Evolutionary conservation across 2,113 vertebrate species (phyloP).

Genomic region (Clinocottus analis): DNA sequence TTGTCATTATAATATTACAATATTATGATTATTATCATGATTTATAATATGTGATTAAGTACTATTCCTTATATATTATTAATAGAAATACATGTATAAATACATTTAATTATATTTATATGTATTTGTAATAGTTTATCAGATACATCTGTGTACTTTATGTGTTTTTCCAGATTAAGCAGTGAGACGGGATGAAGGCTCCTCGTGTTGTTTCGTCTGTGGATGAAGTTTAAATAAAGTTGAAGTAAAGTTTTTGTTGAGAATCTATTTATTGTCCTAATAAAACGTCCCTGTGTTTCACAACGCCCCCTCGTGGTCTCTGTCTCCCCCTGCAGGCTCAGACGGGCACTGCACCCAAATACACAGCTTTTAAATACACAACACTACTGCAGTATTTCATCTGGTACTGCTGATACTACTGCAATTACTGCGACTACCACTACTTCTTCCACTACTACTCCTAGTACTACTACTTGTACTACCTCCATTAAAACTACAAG

Average conservation of each 20-base stretch:
- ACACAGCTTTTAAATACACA: not conserved
- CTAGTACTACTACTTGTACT: not conserved
- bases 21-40: not conserved
- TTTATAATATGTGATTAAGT: not conserved
- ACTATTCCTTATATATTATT: not conserved
- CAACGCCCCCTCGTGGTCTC: not conserved
- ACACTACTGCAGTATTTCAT: not conserved
- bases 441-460: not conserved
- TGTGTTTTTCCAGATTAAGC: not conserved
- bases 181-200: not conserved
- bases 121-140: not conserved
- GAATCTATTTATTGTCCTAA: too few species aligned
- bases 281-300: too few species aligned
- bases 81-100: not conserved
- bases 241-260: not conserved
- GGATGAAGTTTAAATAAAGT: not conserved
- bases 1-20: too few species aligned
- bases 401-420: too few species aligned
- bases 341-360: not conserved
- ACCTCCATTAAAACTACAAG: not conserved
- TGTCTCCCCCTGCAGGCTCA: conserved; percentile 52
- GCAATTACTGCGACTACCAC: not conserved
- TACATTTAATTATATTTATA: not conserved
- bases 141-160: not conserved
- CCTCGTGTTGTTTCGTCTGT: not conserved